Evolutionary conservation across 2,113 vertebrate species (phyloP), one percentile per base, ranked within the genome.

Genomic region (Myotis lucifugus): DNA sequence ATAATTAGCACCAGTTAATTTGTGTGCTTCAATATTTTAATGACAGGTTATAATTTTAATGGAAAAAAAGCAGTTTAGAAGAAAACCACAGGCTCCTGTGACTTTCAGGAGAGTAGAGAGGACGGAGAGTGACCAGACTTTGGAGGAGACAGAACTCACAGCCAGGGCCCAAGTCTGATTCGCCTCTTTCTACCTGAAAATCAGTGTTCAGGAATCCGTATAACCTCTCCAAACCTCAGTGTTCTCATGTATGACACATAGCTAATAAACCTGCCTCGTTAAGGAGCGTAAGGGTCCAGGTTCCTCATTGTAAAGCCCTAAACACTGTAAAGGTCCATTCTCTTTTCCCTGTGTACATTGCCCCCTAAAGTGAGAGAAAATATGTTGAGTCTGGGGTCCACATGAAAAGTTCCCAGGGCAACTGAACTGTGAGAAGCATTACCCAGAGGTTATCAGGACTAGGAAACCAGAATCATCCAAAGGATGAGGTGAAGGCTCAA

Each of bases 21-120:
- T 95, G 82, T 85, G 85, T 97, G 82, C 85, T 96, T 96, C 96
- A 96, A 95, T 97, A 97, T 97, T 95, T 97, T 94, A 95, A 96
- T 67, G 88, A 76, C 54, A 94, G 42, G 67, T 92, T 97, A 97
- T 95, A 90, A 95, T 96, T 97, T 97, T 91, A 97, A 95, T 95
- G 94, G 91, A 14, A 27, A 67, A 92, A 96, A 97, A 78, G 37
- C 69, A 93, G 56, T 76, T 95, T 78, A 90, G 94, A 96, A 88
- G 82, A 88, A 95, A 97, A 90, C 74, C 61, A 52, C 42, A 94
- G 84, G n/a, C 50, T 85, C 54, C 52, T 48, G 37, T 42, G 74
- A 87, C 64, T 90, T 95, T 19, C 11, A 67, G 29, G 5, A 27
- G 9, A 88, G 34, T 10, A 59, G 34, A 25, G 15, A 37, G 19